A percentile compares a stretch with the other conserved stretches of the same genome.
Conservation (phyloP, 64 coral and sea anemone species). For the Porites lutea region DNA sequence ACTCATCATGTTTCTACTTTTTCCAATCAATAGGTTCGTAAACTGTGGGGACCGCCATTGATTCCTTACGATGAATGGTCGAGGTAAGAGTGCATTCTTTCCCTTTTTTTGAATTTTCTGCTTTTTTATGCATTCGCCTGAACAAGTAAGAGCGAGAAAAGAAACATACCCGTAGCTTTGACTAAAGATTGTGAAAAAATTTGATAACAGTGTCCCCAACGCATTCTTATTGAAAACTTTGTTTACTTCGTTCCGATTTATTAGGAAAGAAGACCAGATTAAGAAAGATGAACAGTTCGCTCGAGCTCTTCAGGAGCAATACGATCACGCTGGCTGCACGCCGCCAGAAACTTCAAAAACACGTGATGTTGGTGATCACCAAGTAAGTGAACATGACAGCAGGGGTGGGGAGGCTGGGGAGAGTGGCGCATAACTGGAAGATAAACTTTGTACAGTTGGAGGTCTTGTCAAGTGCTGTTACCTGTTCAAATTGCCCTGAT, state of each 20-base stretch:
- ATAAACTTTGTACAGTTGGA: too few relatives aligned
- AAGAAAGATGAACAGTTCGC: slow-evolving; percentile 52
- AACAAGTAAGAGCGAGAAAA: not conserved
- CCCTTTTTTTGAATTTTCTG: too few relatives aligned
- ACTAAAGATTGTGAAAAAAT: not conserved
- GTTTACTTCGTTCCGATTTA: not conserved
- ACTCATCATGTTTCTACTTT: not conserved
- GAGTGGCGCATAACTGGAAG: too few relatives aligned
- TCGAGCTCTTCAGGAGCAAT: slow-evolving; percentile 57
- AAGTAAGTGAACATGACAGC: slow-evolving; percentile 38
- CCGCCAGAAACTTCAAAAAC: not conserved
- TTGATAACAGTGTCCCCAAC: not conserved
- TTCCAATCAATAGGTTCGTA: not conserved
- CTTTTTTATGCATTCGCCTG: too few relatives aligned
- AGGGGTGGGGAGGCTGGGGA: slow-evolving; percentile 35
- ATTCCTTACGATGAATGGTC: slow-evolving; percentile 24
- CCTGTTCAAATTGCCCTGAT: too few relatives aligned
- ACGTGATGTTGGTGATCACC: slow-evolving; percentile 27
- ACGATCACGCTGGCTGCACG: not conserved
- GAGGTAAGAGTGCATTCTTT: not conserved
- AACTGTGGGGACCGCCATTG: not conserved
- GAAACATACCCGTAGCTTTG: not conserved
- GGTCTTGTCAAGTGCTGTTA: too few relatives aligned
- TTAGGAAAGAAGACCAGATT: slow-evolving; percentile 55
- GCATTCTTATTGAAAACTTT: not conserved